Conservation (phyloP, 2,888 invertebrate genomes). For the Dione vanillae region DNA sequence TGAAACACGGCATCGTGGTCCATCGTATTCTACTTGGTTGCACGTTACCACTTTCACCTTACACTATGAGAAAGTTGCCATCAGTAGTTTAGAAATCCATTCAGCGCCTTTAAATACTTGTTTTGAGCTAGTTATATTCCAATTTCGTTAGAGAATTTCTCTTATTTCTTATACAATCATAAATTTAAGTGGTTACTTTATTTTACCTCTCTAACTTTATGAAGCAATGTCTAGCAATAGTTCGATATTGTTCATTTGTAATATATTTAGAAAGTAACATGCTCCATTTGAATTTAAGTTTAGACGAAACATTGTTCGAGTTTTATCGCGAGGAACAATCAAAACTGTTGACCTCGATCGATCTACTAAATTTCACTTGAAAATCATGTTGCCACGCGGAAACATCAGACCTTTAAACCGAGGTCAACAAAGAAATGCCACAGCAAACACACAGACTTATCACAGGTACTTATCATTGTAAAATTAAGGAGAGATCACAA, state of each 20-base stretch:
- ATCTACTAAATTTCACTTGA: conserved; percentile 79
- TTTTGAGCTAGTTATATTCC: conserved; percentile 36
- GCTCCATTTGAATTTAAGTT: conserved; percentile 2
- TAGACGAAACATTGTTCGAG: conserved; percentile 29
- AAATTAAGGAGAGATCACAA: conserved; percentile 39
- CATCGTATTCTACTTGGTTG: conserved; percentile 54
- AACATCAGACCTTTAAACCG: conserved; percentile 66
- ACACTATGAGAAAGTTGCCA: conserved; percentile 76
- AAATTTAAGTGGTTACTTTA: conserved; percentile 12
- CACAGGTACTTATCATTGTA: conserved; percentile 50
- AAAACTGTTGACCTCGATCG: conserved; percentile 67
- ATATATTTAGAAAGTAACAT: conserved; percentile 9
- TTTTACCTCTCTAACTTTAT: conserved; percentile 7
- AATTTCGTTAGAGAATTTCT: conserved; percentile 33
- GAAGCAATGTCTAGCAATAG: not conserved
- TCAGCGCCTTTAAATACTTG: conserved; percentile 57
- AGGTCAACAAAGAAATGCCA: conserved; percentile 70
- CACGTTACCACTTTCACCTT: conserved; percentile 77
- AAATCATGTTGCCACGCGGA: conserved; percentile 72
- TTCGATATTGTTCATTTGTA: conserved; percentile 13
- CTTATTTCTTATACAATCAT: conserved; percentile 26
- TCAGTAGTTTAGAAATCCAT: conserved; percentile 70
- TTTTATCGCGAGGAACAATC: conserved; percentile 37
- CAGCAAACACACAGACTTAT: conserved; percentile 61
- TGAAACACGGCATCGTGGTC: conserved; percentile 32